Base-by-base conservation (phyloP, 1,140 invertebrate genomes). In the Delia radicum region DNA sequence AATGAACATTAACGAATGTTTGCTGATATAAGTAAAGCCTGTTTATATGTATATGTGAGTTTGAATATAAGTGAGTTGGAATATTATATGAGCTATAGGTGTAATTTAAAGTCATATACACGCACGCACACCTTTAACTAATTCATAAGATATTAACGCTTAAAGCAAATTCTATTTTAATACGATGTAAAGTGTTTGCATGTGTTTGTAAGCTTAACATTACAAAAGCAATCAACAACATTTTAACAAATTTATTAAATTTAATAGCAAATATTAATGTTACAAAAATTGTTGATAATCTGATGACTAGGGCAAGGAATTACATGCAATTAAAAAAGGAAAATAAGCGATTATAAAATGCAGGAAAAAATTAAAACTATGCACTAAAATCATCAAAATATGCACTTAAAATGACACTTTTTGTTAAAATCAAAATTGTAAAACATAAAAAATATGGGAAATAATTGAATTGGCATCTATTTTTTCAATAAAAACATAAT, bases 231-330 rank as follows among this genome's bases (percentile, higher is more conserved):
- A 69, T 69, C 65, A 69, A 69, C 65, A 69, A 69, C 65, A 69
- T 69, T 69, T 69, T 69, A 69, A 69, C 29, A 33, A 69, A 21
- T 69, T 69, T 69, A 69, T 69, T 69, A 69, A 69, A 69, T 69
- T 69, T 69, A 69, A 69, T 69, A 33, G 65, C 65, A 69, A 69
- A 69, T 69, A 69, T 69, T 69, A 69, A 69, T 69, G 65, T n/a
- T n/a, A n/a, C 33, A 69, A 33, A 24, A 24, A 33, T 28, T 69
- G n/a, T 33, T 69, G n/a, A 21, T 69, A 69, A 69, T 28, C 65
- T 33, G 8, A 69, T 33, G 21, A 33, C 37, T 69, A 37, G n/a
- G 65, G 33, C 65, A 21, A 55, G 4, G 48, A 21, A 55, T 21
- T 55, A 21, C 48, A 18, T 55, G 48, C 5, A 21, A 67, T n/a